Percentiles rank a stretch among this genome's conserved stretches.
Conservation (phyloP, 2,797 vertebrate species). For the Acanthurus leucopareius region DNA sequence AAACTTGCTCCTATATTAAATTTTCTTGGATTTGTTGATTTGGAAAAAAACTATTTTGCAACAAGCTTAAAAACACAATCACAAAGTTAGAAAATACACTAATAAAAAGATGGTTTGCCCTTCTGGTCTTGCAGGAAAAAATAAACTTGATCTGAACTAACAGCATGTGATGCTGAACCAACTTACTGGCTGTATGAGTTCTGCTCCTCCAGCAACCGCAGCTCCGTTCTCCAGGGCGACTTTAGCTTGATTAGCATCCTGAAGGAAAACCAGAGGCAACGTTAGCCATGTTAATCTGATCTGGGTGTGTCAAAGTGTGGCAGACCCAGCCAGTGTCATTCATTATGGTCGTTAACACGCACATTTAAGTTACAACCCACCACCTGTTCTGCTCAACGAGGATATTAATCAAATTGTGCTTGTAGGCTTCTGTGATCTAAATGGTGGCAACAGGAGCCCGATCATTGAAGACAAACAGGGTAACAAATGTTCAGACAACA, state of each 20-base stretch:
- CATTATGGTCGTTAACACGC: conserved; percentile 28
- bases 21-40: neutral
- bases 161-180: neutral
- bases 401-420: conserved; percentile 33
- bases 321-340: conserved; percentile 15
- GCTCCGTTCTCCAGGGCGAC: conserved; percentile 88
- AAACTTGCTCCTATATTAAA: neutral
- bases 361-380: conserved; percentile 16
- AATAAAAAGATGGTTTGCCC: neutral
- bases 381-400: neutral
- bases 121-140: too few species aligned
- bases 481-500: conserved; percentile 18
- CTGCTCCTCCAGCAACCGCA: conserved; percentile 85
- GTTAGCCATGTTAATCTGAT: neutral
- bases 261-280: conserved; percentile 38
- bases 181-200: conserved; percentile 89
- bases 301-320: neutral
- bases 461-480: conserved; percentile 17
- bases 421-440: neutral
- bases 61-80: neutral
- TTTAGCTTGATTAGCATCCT: conserved; percentile 85
- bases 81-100: neutral
- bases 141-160: neutral
- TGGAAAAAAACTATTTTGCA: neutral
- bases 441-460: neutral